Evolutionary conservation across 1,140 invertebrate genomes (phyloP).

Genomic region (Drosophila subobscura): DNA sequence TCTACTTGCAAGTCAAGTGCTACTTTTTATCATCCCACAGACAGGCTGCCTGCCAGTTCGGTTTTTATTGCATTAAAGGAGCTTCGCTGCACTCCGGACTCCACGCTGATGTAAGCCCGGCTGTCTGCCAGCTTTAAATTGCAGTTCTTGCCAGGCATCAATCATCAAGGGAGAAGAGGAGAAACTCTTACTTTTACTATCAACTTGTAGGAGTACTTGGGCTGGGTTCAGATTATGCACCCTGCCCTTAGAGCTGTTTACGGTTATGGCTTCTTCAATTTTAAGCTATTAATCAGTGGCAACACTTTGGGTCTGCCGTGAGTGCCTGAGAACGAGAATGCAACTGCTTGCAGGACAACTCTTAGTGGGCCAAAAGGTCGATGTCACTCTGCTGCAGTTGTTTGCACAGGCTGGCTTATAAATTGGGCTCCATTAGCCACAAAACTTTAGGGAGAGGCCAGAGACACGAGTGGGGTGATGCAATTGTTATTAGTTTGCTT

Average conservation of each 20-base stretch:
- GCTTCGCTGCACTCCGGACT: not conserved
- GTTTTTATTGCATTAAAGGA: constrained; percentile 24
- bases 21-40: constrained; percentile 18
- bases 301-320: too few relatives aligned
- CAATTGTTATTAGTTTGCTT: constrained; percentile 1
- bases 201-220: too few relatives aligned
- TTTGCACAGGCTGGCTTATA: not conserved
- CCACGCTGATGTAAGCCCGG: not conserved
- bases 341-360: not conserved
- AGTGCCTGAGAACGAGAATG: too few relatives aligned
- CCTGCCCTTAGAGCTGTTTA: constrained; percentile 13
- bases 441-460: not conserved
- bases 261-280: constrained; percentile 23
- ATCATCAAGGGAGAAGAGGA: constrained; percentile 5
- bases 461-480: not conserved
- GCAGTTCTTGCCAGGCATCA: constrained; percentile 12
- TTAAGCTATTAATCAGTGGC: constrained; percentile 37
- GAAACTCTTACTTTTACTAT: not conserved
- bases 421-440: constrained; percentile 18
- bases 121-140: constrained; percentile 13
- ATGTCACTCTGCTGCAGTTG: not conserved
- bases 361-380: not conserved
- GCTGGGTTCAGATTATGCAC: not conserved
- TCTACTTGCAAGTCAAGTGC: constrained; percentile 2
- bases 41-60: not conserved